Percentiles rank a stretch among this genome's conserved stretches.
phyloP scores from a whole-genome alignment of 1,140 invertebrate species.

The Microplitis demolitor region DNA sequence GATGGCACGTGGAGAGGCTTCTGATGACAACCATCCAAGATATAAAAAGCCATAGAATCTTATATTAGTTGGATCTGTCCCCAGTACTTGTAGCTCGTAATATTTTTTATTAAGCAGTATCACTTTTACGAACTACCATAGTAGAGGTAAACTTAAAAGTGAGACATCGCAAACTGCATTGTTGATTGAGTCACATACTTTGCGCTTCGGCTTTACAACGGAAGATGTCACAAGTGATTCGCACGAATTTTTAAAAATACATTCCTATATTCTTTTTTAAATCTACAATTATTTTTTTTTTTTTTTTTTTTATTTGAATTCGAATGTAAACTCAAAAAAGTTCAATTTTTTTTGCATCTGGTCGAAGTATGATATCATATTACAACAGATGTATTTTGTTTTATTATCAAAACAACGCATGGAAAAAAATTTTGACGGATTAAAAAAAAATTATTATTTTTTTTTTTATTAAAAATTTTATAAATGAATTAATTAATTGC shows the following conservation, averaged over 20 bases:
- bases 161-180: conserved; percentile 36
- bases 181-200: conserved; percentile 36
- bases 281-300: neutral
- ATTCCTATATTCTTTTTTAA: neutral
- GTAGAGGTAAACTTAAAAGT: neutral
- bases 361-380: too few relatives aligned
- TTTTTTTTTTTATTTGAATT: too few relatives aligned
- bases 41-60: conserved; percentile 7
- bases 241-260: neutral
- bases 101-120: conserved; percentile 47
- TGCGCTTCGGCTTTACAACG: conserved; percentile 30
- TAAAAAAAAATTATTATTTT: too few relatives aligned
- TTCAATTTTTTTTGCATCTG: too few relatives aligned
- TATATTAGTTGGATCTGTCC: conserved; percentile 23
- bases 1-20: conserved; percentile 13
- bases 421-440: too few relatives aligned
- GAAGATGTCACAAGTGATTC: conserved; percentile 42
- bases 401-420: too few relatives aligned
- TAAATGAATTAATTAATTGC: too few relatives aligned
- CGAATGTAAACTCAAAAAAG: too few relatives aligned
- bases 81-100: conserved; percentile 40
- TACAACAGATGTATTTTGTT: too few relatives aligned
- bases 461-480: too few relatives aligned
- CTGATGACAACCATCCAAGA: conserved; percentile 6
- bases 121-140: conserved; percentile 40